Base-by-base conservation (phyloP, 2,113 vertebrate species). In the Acrocephalus kingi region DNA sequence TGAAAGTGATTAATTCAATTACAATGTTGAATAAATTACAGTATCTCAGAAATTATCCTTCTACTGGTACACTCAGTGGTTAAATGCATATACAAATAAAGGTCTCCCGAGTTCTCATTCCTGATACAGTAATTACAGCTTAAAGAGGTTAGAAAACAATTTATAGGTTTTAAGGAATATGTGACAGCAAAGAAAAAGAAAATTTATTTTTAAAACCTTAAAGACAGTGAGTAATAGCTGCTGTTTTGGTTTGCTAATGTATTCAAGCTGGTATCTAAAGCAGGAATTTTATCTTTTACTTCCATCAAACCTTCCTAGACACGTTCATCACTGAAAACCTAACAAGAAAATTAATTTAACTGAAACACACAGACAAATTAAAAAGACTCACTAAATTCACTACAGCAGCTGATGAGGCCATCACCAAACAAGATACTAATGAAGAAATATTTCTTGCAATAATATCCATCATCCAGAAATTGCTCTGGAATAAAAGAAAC, bases 341-440 rank as follows among this genome's bases (percentile, higher is more conserved):
- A 54, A 67, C 13, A 87, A 51, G 56, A 92, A 93, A 87, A 87
- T 74, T 89, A 89, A 93, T 28, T 95, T 43, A 89, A 91, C 23
- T 58, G 75, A 79, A 96, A 76, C 16, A 78, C 0, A 2, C 25
- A 69, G 81, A 17, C 17, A 83, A 87, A 87, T 84, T 84, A 66
- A 80, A 83, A 92, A 75, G 41, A n/a, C 10, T 89, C 49, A 72
- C 54, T 89, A 89, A 79, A 94, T 83, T 59, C 59, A 63, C 35
- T 79, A 54, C 43, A 88, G 41, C 27, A 93, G 63, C 28, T 85
- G 69, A 94, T 58, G 82, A 76, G 16, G 51, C 37, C 39, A 84
- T 54, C 61, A 90, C 56, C 61, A 87, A 94, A 87, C 23, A 91
- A 85, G 43, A 85, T 55, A 84, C 8, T 81, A 80, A 91, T 39